Conservation (phyloP, 2,113 vertebrate genomes). For the Pangasianodon hypophthalmus region DNA sequence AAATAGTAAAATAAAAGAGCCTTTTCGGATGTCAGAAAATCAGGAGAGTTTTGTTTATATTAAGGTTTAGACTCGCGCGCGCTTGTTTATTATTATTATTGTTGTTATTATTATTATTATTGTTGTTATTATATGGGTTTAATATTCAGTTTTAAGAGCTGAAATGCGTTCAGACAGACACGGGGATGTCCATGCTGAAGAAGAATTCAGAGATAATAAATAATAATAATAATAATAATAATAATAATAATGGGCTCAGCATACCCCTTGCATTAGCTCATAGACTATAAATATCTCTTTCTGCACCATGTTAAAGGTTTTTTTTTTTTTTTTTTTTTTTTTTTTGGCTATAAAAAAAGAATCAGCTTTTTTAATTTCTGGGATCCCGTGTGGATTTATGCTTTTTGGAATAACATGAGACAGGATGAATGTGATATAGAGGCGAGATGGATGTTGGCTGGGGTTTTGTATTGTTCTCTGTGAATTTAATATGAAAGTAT, state of each 20-base stretch:
- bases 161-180: not conserved
- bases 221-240: not conserved
- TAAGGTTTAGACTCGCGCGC: not conserved
- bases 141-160: not conserved
- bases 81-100: not conserved
- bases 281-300: not conserved
- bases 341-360: not conserved
- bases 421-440: not conserved
- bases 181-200: not conserved
- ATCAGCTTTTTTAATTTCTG: not conserved
- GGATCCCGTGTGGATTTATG: not conserved
- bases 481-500: constrained; percentile 37
- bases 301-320: too few species aligned
- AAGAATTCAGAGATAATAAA: too few species aligned
- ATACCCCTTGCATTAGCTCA: not conserved
- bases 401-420: not conserved
- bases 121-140: not conserved
- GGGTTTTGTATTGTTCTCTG: constrained; percentile 15
- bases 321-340: not conserved
- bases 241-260: not conserved
- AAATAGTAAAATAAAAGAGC: too few species aligned
- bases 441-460: not conserved
- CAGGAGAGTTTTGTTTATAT: not conserved
- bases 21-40: not conserved
- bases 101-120: not conserved